Evolutionary conservation across 2,888 invertebrate species (phyloP).

Genomic region (Epinotia bilunana): DNA sequence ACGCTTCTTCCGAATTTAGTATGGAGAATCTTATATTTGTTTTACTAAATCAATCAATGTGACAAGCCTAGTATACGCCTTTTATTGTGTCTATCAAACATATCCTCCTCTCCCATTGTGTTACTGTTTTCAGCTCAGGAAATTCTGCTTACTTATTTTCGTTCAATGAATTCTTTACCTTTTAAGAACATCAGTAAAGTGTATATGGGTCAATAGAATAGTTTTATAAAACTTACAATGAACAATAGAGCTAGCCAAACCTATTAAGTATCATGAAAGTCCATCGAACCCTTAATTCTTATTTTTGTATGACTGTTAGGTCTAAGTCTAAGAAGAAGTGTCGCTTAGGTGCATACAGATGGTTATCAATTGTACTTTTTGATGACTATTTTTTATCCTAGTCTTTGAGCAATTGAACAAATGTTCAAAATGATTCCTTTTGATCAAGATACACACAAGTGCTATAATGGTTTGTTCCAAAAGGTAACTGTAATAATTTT

Average conservation of each 20-base stretch:
- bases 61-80: slow-evolving; percentile 44
- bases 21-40: slow-evolving; percentile 25
- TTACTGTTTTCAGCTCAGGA: background rate
- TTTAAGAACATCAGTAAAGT: background rate
- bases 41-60: slow-evolving; percentile 43
- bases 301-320: background rate
- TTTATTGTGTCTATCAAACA: slow-evolving; percentile 32
- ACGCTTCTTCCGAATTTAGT: background rate
- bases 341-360: background rate
- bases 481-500: no score
- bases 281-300: background rate
- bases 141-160: background rate
- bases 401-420: background rate
- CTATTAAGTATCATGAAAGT: background rate
- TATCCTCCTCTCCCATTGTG: slow-evolving; percentile 33
- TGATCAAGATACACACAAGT: background rate
- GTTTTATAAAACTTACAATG: slow-evolving; percentile 3
- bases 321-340: background rate
- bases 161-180: background rate
- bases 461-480: background rate
- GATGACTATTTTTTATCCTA: background rate
- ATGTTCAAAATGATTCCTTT: background rate
- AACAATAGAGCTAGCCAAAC: slow-evolving; percentile 4
- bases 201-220: background rate
- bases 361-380: background rate